A percentile compares a stretch with the other conserved stretches of the same genome.
phyloP scores from a whole-genome alignment of 2,797 vertebrate genomes.

The Tokudaia tokunoshimensis region DNA sequence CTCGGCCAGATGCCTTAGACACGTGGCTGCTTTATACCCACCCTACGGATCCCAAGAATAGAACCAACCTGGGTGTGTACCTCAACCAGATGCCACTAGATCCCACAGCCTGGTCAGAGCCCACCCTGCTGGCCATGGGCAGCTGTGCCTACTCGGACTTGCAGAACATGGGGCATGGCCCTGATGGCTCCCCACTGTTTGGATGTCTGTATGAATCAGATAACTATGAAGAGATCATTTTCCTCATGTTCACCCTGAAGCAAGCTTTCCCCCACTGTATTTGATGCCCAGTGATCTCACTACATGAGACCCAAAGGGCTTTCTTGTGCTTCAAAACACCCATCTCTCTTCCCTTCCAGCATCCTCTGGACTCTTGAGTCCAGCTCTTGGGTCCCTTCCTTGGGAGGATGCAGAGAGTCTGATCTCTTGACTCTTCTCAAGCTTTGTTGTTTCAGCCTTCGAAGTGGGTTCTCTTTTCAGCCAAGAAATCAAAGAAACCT shows the following conservation, averaged over 20 bases:
- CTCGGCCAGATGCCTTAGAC: neutral
- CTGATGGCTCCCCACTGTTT: slow-evolving; percentile 84
- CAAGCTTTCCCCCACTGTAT: slow-evolving; percentile 84
- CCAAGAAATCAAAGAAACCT: neutral
- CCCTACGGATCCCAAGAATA: slow-evolving; percentile 77
- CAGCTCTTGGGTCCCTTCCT: neutral
- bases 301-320: accelerated
- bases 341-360: neutral
- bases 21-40: slow-evolving; percentile 86
- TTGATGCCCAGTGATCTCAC: accelerated
- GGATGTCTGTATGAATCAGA: slow-evolving; percentile 86
- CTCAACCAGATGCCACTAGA: slow-evolving; percentile 83
- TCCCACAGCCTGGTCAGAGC: slow-evolving; percentile 81
- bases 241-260: slow-evolving; percentile 87
- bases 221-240: slow-evolving; percentile 79
- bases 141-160: slow-evolving; percentile 86
- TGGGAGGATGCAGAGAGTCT: neutral
- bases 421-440: neutral
- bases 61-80: slow-evolving; percentile 86
- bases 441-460: neutral
- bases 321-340: neutral
- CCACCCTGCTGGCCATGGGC: slow-evolving; percentile 81
- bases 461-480: slow-evolving; percentile 27
- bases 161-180: slow-evolving; percentile 84
- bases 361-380: neutral